phyloP scores from a whole-genome alignment of 1,140 invertebrate genomes.

The Rhopalosiphum padi region DNA sequence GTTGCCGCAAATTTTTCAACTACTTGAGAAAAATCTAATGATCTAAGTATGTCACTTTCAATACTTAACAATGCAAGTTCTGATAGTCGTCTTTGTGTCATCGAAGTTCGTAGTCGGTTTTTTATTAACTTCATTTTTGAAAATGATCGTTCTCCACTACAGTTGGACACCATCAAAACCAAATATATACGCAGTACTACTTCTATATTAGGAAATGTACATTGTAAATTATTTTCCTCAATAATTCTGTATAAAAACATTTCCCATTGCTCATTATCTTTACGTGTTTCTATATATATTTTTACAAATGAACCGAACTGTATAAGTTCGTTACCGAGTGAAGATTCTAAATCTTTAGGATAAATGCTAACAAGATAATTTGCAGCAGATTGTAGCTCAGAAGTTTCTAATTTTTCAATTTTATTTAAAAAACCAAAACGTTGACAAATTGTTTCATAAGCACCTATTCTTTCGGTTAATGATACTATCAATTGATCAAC shows the following conservation, averaged over 20 bases:
- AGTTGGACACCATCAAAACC: constrained; percentile 3
- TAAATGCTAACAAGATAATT: not conserved
- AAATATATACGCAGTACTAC: not conserved
- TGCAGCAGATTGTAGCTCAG: not conserved
- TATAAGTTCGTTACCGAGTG: not conserved
- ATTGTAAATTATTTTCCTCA: not conserved
- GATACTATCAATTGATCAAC: not conserved
- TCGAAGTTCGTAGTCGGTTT: too few relatives aligned
- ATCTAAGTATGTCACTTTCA: too few relatives aligned
- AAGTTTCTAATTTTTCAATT: constrained; percentile 19
- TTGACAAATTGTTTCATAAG: not conserved
- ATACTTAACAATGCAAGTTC: too few relatives aligned
- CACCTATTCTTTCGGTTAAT: not conserved
- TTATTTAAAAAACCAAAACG: constrained; percentile 21
- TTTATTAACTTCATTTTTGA: too few relatives aligned
- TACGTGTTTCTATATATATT: constrained; percentile 4
- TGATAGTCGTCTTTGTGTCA: too few relatives aligned
- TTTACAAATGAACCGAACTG: not conserved
- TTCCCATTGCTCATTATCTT: constrained; percentile 12
- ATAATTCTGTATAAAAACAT: not conserved
- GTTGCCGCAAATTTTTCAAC: too few relatives aligned
- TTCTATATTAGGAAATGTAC: not conserved
- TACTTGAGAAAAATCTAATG: too few relatives aligned
- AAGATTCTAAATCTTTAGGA: not conserved
- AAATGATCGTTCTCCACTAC: not conserved